Evolutionary conservation across 2,888 invertebrate species (phyloP).

Genomic region (Cecidostiba fungosa): DNA sequence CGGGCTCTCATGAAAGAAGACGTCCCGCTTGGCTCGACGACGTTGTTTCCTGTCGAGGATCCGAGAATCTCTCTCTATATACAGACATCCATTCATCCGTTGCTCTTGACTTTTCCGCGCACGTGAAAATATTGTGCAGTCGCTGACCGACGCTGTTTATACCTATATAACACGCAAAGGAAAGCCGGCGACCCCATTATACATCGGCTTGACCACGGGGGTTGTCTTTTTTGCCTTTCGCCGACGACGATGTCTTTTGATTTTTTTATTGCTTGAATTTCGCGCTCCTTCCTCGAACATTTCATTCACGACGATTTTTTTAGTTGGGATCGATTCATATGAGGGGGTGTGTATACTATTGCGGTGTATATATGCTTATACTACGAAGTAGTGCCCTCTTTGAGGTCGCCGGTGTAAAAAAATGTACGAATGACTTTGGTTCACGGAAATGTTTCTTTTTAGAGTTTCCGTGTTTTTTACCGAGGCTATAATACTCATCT

Average conservation of each 20-base stretch:
- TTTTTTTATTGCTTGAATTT: slow-evolving; percentile 37
- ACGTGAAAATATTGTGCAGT: slow-evolving; percentile 46
- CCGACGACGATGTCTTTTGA: background rate
- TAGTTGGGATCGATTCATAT: slow-evolving; percentile 4
- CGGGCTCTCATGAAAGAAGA: slow-evolving; percentile 23
- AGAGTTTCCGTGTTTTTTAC: background rate
- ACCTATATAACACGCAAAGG: slow-evolving; percentile 32
- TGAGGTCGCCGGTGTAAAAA: background rate
- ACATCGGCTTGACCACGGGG: slow-evolving; percentile 33
- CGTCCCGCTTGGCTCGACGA: slow-evolving; percentile 50
- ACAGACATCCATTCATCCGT: slow-evolving; percentile 42
- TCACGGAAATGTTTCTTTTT: slow-evolving; percentile 13
- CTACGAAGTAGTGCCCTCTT: slow-evolving; percentile 28
- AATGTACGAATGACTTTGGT: slow-evolving; percentile 29
- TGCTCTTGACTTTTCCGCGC: slow-evolving; percentile 48
- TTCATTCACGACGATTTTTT: slow-evolving; percentile 17
- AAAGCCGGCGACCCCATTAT: slow-evolving; percentile 41
- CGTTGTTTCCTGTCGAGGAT: slow-evolving; percentile 49
- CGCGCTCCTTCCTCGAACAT: slow-evolving; percentile 29
- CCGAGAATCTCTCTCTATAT: slow-evolving; percentile 30
- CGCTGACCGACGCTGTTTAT: slow-evolving; percentile 53
- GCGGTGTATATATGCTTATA: background rate
- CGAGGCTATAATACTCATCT: background rate
- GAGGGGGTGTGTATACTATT: background rate
- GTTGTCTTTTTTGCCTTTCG: slow-evolving; percentile 5